Evolutionary conservation across 1,140 invertebrate genomes (phyloP), one percentile per base, ranked within the genome.

Genomic region (Orius insidiosus): DNA sequence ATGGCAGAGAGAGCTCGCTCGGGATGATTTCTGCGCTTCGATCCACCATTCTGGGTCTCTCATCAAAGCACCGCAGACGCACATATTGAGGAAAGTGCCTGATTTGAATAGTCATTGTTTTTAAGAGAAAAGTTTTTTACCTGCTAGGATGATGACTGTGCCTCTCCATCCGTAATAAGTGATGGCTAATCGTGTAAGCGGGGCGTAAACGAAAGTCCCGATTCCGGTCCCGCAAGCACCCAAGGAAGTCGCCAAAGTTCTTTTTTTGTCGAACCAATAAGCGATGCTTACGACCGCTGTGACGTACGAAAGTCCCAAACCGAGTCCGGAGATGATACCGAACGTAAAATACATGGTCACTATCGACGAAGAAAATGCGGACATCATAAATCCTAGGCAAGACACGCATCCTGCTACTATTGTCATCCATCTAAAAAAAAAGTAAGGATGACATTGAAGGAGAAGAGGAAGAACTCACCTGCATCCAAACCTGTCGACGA

Each of bases 191-290:
- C 76, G 72, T 1, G 79, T 83, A 62, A 88, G 67, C 0, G 85
- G 85, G 1, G 85, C 80, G 59, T 89, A 87, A 2, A 90, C 63
- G 58, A 90, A 86, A 0, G 85, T 80, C 3, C 90, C 83, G 15
- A 86, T 75, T 1, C 84, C 83, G 5, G 84, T 87, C 13, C 88
- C 88, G 53, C 85, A 87, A 2, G 90, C 88, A 1, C 88, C 83
- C 30, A 96, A 71, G 1, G 93, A 88, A 9, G 88, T 90, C 3
- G 93, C 93, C 36, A 97, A 68, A 8, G 84, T 88, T 16, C 90
- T 70, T 56, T 80, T 84, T 56, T 86, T 85, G 53, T 97, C 92
- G 60, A 97, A 97, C 74, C 94, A 97, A 59, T 88, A 93, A 8
- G 90, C 89, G 42, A 97, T 92, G 30, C 76, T 79, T 2, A 96